Conservation (phyloP, 2,888 invertebrate species). For the Subacronicta megacephala region DNA sequence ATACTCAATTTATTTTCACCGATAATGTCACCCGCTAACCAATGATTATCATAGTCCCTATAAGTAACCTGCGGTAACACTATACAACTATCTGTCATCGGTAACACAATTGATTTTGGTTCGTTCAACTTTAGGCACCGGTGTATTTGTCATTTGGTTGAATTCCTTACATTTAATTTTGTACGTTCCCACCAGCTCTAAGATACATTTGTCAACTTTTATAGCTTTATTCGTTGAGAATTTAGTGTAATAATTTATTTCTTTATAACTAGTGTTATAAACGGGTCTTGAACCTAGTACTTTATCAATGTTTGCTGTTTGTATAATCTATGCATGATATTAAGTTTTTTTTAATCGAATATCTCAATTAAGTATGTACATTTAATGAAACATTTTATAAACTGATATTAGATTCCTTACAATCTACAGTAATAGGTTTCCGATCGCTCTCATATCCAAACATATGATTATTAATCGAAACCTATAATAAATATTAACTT, state of each 20-base stretch:
- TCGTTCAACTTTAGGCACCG: constrained; percentile 40
- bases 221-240: constrained; percentile 24
- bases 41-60: constrained; percentile 73
- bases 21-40: constrained; percentile 77
- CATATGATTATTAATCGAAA: constrained; percentile 73
- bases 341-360: constrained; percentile 10
- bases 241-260: constrained; percentile 20
- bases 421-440: constrained; percentile 63
- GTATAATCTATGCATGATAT: constrained; percentile 9
- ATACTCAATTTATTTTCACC: constrained; percentile 76
- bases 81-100: constrained; percentile 53
- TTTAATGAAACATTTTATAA: constrained; percentile 7
- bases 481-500: constrained; percentile 75
- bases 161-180: constrained; percentile 47
- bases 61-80: constrained; percentile 53
- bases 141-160: constrained; percentile 45
- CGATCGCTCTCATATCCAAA: constrained; percentile 65
- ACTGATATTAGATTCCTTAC: constrained; percentile 47
- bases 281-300: not conserved
- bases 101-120: constrained; percentile 47
- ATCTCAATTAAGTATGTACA: constrained; percentile 31
- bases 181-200: constrained; percentile 24
- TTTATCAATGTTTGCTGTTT: constrained; percentile 13
- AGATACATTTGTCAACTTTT: constrained; percentile 41
- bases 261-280: constrained; percentile 1